Evolutionary conservation across 2,888 invertebrate species (phyloP).

Genomic region (Ornithoptera priamus): DNA sequence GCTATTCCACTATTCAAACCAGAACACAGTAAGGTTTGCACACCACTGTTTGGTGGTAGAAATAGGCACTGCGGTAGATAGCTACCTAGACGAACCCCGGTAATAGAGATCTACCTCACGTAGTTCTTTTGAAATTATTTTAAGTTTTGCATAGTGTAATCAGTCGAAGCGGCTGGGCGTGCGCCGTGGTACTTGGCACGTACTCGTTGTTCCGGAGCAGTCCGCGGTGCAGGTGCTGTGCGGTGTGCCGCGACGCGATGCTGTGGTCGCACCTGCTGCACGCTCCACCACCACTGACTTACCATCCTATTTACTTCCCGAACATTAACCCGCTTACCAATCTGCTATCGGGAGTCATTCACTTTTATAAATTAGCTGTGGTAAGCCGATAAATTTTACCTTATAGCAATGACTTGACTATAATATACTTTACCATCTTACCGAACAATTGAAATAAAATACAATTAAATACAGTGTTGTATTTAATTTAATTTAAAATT

Average conservation of each 20-base stretch:
- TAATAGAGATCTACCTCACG: no score
- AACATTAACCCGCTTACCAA: slow-evolving; percentile 12
- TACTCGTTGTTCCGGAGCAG: slow-evolving; percentile 58
- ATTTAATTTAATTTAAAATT: no score
- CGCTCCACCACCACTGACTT: slow-evolving; percentile 32
- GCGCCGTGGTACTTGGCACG: slow-evolving; percentile 64
- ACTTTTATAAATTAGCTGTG: slow-evolving; percentile 9
- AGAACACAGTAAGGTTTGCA: no score
- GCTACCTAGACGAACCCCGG: no score
- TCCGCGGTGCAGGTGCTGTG: slow-evolving; percentile 59
- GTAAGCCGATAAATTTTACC: background rate
- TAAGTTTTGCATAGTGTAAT: background rate
- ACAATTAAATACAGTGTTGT: no score
- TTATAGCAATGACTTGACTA: background rate
- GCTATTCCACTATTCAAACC: no score
- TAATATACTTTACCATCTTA: no score
- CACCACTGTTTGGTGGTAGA: no score
- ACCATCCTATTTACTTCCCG: slow-evolving; percentile 17
- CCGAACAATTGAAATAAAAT: no score
- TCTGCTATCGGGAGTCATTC: slow-evolving; percentile 6
- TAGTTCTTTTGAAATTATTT: no score
- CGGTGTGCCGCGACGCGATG: slow-evolving; percentile 40
- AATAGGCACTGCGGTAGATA: no score
- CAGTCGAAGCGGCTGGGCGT: slow-evolving; percentile 34
- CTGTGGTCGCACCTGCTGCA: slow-evolving; percentile 51